Evolutionary conservation across 1,140 invertebrate species (phyloP), one percentile per base, ranked within the genome.

Genomic region (Sminthurinus signatus): DNA sequence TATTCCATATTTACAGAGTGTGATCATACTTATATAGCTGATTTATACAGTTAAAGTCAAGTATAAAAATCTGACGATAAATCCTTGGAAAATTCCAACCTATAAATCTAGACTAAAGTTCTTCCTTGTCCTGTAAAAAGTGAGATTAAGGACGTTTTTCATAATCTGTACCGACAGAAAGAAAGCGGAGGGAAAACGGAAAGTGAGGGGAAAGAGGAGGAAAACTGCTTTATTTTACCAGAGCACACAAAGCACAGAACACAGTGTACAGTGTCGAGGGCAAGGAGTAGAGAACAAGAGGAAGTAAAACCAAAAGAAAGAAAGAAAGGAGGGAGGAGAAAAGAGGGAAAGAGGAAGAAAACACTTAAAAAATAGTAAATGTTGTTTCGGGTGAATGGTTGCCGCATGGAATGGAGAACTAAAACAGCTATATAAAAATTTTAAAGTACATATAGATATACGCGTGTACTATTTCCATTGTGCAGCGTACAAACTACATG

Each of bases 141-240:
- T 31, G 51, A 54, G 51, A 54, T 54, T 54, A 54, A 54, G 51
- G 28, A 54, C 27, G 19, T 54, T 54, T 54, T 54, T 54, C 51
- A 54, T 54, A 54, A 54, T 54, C 51, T 54, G 15, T 27, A 15
- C 19, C 10, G 46, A 14, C 19, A 25, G 39, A 27, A 46, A 39
- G n/a, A 28, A 46, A 44, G 55, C 31, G 31, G 29, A 57, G 36
- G 2, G 19, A 14, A 57, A 39, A 57, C n/a, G n/a, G n/a, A n/a
- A n/a, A n/a, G n/a, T n/a, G 36, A 29, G 31, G 19, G 15, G n/a
- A 28, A 21, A 17, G 19, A 28, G 28, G 19, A 25, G 44, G 23
- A 28, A 50, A 25, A 19, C 23, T 50, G 19, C 19, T 8, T 50
- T 10, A 8, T 50, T 50, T 50, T 50, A 14, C 23, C 46, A 14